Evolutionary conservation across 2,888 invertebrate genomes (phyloP), one percentile per base, ranked within the genome.

Genomic region (Epistrophe grossulariae): DNA sequence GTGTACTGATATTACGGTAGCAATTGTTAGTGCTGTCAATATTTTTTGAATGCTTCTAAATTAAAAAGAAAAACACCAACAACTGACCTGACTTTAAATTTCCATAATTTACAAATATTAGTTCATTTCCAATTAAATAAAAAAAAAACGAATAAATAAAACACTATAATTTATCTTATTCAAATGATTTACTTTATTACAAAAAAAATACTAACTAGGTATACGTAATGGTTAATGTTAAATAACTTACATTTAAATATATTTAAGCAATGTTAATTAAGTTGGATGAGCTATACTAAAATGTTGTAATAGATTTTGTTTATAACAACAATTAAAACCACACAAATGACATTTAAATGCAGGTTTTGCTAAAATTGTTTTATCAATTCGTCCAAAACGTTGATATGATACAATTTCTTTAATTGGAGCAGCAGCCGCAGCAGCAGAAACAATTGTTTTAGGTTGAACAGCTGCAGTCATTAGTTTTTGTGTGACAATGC

Each of bases 1-100:
- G 92, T 91, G 92, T 93, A 91, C 92, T 92, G 92, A 90, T 89
- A 81, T 91, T 91, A 92, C 93, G 92, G 92, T 92, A 92, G 92
- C 93, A 92, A 91, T 91, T 90, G 90, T 89, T 89, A 87, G 78
- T 82, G 79, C 9, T 17, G 19, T 24, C 52, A 17, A 45, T 31
- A 19, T 35, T 40, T n/a, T 38, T 43, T 19, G 10, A 2, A 19
- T 40, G 24, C 2, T 15, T 17, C 0, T 17, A 35, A 35, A 71
- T 35, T 28, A 68, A 66, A 68, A 43, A 11, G 31, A 79, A 45
- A 31, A 31, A 35, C 81, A 87, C 78, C 89, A 90, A 89, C 90
- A 91, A 91, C 90, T 90, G 92, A 92, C 93, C 92, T 92, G 92
- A 92, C 92, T 91, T 78, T 62, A 88, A 15, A 15, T 59, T 1